These are phyloP conservation scores for Scleropages formosus DNA, from an alignment of 2,797 vertebrate species.

Conservation along the genomic window DNA sequence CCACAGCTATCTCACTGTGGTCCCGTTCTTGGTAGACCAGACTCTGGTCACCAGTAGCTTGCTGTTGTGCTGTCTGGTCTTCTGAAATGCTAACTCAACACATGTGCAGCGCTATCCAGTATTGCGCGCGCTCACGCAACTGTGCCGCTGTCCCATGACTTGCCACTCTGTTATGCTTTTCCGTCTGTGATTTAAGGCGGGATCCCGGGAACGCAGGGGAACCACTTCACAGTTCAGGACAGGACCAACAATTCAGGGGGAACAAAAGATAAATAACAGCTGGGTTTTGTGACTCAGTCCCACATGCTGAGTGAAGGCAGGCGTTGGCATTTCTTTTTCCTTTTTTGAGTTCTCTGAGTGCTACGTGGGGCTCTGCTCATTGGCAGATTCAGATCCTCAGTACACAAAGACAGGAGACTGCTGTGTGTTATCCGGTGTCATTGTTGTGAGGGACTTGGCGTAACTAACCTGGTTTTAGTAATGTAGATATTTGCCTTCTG, in stretches of 20 bases:
- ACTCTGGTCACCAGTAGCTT: background rate
- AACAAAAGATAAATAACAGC: constrained; percentile 10
- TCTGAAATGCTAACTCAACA: background rate
- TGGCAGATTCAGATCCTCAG: no score
- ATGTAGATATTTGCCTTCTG: no score
- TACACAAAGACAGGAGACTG: no score
- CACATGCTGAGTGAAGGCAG: background rate
- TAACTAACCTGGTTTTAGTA: no score
- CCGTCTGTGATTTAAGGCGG: background rate
- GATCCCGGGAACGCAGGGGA: background rate
- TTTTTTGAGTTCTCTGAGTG: no score
- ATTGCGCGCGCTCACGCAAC: background rate
- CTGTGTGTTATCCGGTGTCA: no score
- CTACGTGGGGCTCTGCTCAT: no score
- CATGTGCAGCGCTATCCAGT: background rate
- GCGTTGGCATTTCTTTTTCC: background rate
- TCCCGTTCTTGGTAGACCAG: background rate
- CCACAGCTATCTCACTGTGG: background rate
- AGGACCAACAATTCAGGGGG: background rate
- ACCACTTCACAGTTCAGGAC: constrained; percentile 12
- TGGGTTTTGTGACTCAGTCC: background rate
- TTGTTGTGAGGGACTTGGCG: no score
- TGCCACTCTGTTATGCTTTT: background rate
- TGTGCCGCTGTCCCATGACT: background rate
- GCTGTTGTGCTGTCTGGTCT: background rate